Evolutionary conservation across 2,113 vertebrate genomes (phyloP), one percentile per base, ranked within the genome.

Genomic region (Triplophysa rosa): DNA sequence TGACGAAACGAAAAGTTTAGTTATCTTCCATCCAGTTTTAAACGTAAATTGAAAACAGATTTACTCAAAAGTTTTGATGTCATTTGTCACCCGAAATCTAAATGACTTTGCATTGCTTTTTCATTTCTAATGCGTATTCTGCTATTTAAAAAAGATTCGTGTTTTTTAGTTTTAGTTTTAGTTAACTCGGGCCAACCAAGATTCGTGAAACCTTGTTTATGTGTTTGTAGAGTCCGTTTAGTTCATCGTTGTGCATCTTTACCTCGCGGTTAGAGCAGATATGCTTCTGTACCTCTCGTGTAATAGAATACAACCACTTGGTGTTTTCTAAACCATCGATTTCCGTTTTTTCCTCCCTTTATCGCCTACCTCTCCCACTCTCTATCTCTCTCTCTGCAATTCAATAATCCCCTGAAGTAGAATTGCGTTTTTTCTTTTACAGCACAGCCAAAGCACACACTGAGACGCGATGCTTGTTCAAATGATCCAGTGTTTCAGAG

Each of bases 361-460:
- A 23, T 54, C 80, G 52, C 59, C 52, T 24, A 26, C 68, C 72
- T 77, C 67, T 29, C 68, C 40, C 45, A 61, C 23, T 78, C 69
- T 23, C 40, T 37, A 6, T 23, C 73, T 33, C 47, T 42, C 47
- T 42, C n/a, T 79, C 70, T 59, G 47, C 67, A 73, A 78, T 84
- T 72, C 82, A 83, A 74, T 83, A 82, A 82, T 64, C 76, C 75
- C 80, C 62, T 82, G 80, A 70, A 82, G 75, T 67, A 71, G 75
- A 82, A 77, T 76, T 77, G 73, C 66, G 63, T 68, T 72, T 63
- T 70, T 77, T 37, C 33, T 56, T 37, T 67, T 77, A 77, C 74
- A 77, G 45, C 74, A 66, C 37, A 40, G 56, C 71, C 58, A 62
- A 73, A 73, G 29, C 71, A 61, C 74, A 77, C 72, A 75, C 58